Base-by-base conservation (phyloP, 2,113 vertebrate genomes). In the Cyanoramphus novaezelandiae region DNA sequence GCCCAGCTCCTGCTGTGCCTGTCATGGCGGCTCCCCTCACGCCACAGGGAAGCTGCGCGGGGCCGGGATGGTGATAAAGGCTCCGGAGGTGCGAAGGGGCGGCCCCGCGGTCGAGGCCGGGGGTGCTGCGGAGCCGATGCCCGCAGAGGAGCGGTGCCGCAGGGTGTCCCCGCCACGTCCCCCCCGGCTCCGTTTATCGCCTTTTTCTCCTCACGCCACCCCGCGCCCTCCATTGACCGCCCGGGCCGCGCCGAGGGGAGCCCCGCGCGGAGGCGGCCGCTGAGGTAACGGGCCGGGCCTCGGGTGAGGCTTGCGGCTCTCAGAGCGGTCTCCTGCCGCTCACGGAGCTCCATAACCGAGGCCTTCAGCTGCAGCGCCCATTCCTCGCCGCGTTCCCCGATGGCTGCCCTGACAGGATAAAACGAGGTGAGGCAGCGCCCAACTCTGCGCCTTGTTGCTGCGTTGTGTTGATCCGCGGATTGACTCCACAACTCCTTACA, bases 191-290 rank as follows among this genome's bases (percentile, higher is more conserved):
- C 9, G 0, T 14, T 78, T 81, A 53, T 44, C 7, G 5, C 64
- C 19, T n/a, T 52, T 55, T 15, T 17, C 2, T 4, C 9, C n/a
- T 74, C 53, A 8, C 0, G 5, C 44, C 6, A 11, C 16, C 11
- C 6, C 9, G 15, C 10, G 12, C 13, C 20, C 6, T 2, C 15
- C 47, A 1, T 19, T 8, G 25, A 4, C 28, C 0, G 1, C n/a
- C 23, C 10, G 17, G 11, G 19, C 55, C 0, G 20, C 20, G 8
- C 33, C 0, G 0, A 17, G 50, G 33, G 18, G 37, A 63, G 1
- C 43, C 33, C 5, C 1, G 27, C 8, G 23, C 46, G n/a, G 68
- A 23, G 64, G 64, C 17, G 12, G 55, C 75, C 2, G 27, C 31
- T 41, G 63, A 5, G 18, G 35, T 25, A 29, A 10, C 0, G 1